These are phyloP conservation scores for Zophobas atratus DNA, from an alignment of 1,140 invertebrate species.

Conservation along the genomic window DNA sequence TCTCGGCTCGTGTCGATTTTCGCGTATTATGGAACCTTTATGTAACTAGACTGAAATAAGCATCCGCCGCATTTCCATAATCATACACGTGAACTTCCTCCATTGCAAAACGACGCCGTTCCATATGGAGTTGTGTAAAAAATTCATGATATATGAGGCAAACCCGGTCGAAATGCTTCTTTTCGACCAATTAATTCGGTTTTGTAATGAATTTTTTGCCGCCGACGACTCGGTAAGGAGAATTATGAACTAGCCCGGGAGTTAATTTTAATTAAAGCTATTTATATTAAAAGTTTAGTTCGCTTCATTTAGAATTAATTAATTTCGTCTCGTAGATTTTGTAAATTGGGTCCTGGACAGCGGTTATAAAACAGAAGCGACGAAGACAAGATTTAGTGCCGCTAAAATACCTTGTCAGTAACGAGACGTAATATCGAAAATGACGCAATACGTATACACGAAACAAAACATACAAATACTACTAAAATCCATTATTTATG, in stretches of 20 bases:
- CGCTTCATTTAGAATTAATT: constrained; percentile 18
- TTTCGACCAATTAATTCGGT: constrained; percentile 12
- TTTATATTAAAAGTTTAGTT: constrained; percentile 1
- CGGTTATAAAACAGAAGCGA: constrained; percentile 20
- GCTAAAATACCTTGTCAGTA: neutral
- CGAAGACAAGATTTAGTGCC: constrained; percentile 3
- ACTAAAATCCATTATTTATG: too few relatives aligned
- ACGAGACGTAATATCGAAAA: neutral
- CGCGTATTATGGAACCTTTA: too few relatives aligned
- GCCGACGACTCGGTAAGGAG: too few relatives aligned
- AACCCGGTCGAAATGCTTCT: neutral
- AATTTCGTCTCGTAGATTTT: constrained; percentile 9
- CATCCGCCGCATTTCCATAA: too few relatives aligned
- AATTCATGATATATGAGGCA: neutral
- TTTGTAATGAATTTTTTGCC: neutral
- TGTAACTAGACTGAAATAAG: too few relatives aligned
- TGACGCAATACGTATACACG: too few relatives aligned
- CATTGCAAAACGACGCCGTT: neutral
- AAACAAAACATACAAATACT: too few relatives aligned
- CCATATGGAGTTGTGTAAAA: neutral
- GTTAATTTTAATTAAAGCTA: constrained; percentile 6
- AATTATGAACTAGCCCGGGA: too few relatives aligned
- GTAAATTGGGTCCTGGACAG: constrained; percentile 10
- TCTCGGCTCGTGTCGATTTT: too few relatives aligned
- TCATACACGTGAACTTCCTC: neutral